Evolutionary conservation across 2,797 vertebrate genomes (phyloP), one percentile per base, ranked within the genome.

Genomic region (Amphiprion clarkii): DNA sequence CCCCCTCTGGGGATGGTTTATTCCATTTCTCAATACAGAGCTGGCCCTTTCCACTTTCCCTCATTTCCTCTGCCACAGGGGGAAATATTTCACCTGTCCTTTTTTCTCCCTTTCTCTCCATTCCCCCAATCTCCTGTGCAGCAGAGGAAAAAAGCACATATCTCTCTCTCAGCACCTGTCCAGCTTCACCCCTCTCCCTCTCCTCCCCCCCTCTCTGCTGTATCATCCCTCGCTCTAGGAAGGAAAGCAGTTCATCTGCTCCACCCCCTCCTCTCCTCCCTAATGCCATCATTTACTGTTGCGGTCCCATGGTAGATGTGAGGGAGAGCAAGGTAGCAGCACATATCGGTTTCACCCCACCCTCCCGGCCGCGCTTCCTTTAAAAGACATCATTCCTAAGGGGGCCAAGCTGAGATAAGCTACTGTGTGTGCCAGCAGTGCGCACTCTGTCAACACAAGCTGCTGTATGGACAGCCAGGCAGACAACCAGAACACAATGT

Each of bases 71-170:
- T 79, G 83, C 88, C 84, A 84, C 87, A 88, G 83, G 87, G 89
- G 87, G 81, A 90, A 89, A 93, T 93, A 93, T 92, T 93, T 93
- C 91, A 93, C 88, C 88, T 92, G 86, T 91, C 82, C 72, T 46
- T 84, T 86, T 82, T 67, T 36, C 48, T 61, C 56, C 27, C 65
- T 79, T 62, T 76, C 76, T 71, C 78, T 58, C 69, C 80, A 49
- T 61, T 6, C 29, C 40, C 46, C 48, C 78, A 79, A 82, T 83
- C 83, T 89, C 83, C 82, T 53, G 73, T 78, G 82, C 66, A 66
- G 79, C 53, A 68, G 31, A 78, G 48, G 74, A 31, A 60, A 54
- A 73, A 69, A 72, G 68, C 76, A 84, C 91, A 91, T 88, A 90
- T 91, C 85, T 92, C 88, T 89, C 88, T 87, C 87, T 85, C 89